Base-by-base conservation (phyloP, 2,888 invertebrate species). In the Sisyra terminalis region DNA sequence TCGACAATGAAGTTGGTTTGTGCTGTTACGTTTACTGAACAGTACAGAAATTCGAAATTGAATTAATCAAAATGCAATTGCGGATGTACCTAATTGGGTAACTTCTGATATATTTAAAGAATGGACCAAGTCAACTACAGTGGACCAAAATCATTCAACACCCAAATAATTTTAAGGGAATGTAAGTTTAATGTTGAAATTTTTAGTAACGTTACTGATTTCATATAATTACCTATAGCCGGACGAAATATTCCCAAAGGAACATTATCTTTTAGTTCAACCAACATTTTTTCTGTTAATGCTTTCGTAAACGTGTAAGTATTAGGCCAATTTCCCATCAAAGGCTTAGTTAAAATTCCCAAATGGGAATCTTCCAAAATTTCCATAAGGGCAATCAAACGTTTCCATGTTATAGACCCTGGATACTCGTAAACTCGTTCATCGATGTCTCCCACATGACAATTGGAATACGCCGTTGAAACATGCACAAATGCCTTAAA, bases 251-350 rank as follows among this genome's bases (percentile, higher is more conserved):
- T 80, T 17, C 82, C 70, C 0, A 77, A 61, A 0, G 92, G 90
- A 18, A 94, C 56, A 34, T 67, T 58, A 8, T 72, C 69, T 29
- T 55, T 63, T 43, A 57, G 55, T 46, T 86, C 83, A 13, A 73
- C 66, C 1, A 87, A 70, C 7, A 86, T 70, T 44, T 81, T 77
- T 53, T 96, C 94, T 0, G 86, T 85, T 48, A 94, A 56, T 45
- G 84, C 79, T 59, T 96, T 94, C 0, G 89, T 83, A 56, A 85
- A 89, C 0, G 86, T 87, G 55, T 96, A 96, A 0, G 93, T 90
- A 54, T 94, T 94, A 0, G 92, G 90, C 32, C 84, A 71, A n/a
- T 66, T 65, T 7, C 68, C 71, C 6, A 80, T 57, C 44, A 60
- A 66, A 44, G 82, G 80, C 0, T 70, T 56, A 1, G 77, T 74